These are phyloP conservation scores for Psylliodes chrysocephalus DNA, from an alignment of 2,888 invertebrate genomes.

Conservation along the genomic window DNA sequence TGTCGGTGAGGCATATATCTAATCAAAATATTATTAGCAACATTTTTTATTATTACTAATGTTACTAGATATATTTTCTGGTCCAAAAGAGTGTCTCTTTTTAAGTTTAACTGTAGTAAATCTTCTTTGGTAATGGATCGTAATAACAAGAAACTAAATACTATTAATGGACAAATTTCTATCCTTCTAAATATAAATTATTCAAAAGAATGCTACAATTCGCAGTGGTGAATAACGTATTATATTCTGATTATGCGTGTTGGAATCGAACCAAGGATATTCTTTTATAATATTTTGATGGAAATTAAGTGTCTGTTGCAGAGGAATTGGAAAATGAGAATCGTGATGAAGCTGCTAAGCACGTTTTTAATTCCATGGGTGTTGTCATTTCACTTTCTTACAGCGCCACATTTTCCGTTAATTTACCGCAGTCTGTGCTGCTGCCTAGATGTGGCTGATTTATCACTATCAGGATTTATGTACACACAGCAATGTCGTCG, in stretches of 20 bases:
- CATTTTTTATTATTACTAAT: too few species aligned
- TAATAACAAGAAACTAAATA: too few species aligned
- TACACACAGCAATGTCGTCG: constrained; percentile 51
- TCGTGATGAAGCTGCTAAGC: constrained; percentile 57
- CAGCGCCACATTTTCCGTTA: constrained; percentile 62
- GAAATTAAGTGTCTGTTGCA: constrained; percentile 45
- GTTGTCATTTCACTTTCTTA: constrained; percentile 62
- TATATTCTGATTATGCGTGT: constrained; percentile 47
- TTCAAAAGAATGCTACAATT: background rate
- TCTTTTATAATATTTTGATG: constrained; percentile 52
- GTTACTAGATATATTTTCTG: too few species aligned
- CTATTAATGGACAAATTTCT: too few species aligned
- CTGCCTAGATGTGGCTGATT: constrained; percentile 55
- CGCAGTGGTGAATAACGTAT: constrained; percentile 22
- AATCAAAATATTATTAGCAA: too few species aligned
- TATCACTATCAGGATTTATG: constrained; percentile 64
- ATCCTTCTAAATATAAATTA: too few species aligned
- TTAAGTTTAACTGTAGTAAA: too few species aligned
- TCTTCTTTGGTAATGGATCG: too few species aligned
- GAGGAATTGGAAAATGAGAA: constrained; percentile 44
- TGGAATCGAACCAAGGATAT: constrained; percentile 59
- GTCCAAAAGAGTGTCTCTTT: too few species aligned
- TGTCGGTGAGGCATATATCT: too few species aligned
- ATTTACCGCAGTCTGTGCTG: constrained; percentile 60
- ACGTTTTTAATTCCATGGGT: constrained; percentile 63